Conservation (phyloP, 1,140 invertebrate genomes). For the Laodelphax striatellus region DNA sequence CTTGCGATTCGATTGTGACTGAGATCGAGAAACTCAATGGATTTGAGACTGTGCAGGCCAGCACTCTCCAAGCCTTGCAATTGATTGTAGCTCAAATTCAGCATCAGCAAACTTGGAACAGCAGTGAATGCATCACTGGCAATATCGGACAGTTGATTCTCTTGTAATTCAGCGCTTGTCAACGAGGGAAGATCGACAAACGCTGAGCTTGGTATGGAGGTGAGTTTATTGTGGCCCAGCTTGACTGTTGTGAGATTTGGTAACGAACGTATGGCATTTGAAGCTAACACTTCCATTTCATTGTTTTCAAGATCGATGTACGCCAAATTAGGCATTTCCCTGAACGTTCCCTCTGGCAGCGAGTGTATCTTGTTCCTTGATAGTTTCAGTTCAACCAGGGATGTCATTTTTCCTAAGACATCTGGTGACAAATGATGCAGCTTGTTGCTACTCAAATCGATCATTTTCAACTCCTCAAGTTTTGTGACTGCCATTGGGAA, state of each 20-base stretch:
- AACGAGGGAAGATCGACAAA: conserved; percentile 65
- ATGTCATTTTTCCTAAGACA: conserved; percentile 48
- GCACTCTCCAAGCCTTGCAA: conserved; percentile 55
- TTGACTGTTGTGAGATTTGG: conserved; percentile 64
- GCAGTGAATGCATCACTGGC: conserved; percentile 64
- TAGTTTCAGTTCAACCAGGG: conserved; percentile 50
- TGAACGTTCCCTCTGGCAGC: conserved; percentile 55
- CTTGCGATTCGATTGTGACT: conserved; percentile 63
- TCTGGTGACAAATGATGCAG: conserved; percentile 55
- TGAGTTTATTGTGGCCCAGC: conserved; percentile 41
- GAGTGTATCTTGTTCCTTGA: conserved; percentile 63
- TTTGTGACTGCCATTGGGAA: conserved; percentile 56
- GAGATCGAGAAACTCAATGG: conserved; percentile 68
- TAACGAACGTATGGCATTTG: conserved; percentile 61
- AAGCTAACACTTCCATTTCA: conserved; percentile 61
- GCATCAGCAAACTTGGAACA: conserved; percentile 60
- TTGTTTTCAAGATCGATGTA: conserved; percentile 71
- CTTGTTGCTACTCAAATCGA: conserved; percentile 71
- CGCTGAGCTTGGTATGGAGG: conserved; percentile 49
- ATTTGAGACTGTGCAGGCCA: conserved; percentile 54
- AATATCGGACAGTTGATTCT: conserved; percentile 59
- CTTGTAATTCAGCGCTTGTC: conserved; percentile 62
- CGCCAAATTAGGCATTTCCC: conserved; percentile 53
- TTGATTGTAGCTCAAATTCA: conserved; percentile 72
- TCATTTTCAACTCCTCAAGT: conserved; percentile 48